Percentiles rank a stretch among this genome's conserved stretches.
phyloP scores from a whole-genome alignment of 2,888 invertebrate species.

The Protodeltote pygarga region DNA sequence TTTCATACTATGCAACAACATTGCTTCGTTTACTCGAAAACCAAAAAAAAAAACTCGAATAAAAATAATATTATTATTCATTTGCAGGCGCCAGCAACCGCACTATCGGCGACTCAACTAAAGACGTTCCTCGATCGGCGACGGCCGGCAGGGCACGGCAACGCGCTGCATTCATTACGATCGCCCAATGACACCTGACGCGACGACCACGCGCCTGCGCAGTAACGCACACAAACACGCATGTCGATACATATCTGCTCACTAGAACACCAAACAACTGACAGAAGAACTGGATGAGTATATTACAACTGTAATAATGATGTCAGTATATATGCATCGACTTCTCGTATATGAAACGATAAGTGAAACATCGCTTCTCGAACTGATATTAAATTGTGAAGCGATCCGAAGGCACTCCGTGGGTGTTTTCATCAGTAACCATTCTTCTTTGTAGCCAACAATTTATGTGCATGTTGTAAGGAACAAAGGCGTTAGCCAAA shows the following conservation, averaged over 20 bases:
- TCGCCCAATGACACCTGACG: slow-evolving; percentile 79
- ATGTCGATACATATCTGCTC: slow-evolving; percentile 30
- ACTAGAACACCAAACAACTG: background rate
- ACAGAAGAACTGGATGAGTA: background rate
- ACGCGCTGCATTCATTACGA: slow-evolving; percentile 70
- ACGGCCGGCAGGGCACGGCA: slow-evolving; percentile 76
- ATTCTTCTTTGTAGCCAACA: slow-evolving; percentile 38
- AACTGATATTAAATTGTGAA: slow-evolving; percentile 38
- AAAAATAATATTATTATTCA: background rate
- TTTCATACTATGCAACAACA: too few relatives aligned
- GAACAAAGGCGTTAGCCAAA: slow-evolving; percentile 52
- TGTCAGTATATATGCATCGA: slow-evolving; percentile 32
- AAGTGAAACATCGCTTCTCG: slow-evolving; percentile 36
- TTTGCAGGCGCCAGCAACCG: slow-evolving; percentile 64
- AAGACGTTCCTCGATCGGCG: slow-evolving; percentile 81
- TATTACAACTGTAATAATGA: slow-evolving; percentile 19
- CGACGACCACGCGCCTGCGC: slow-evolving; percentile 11
- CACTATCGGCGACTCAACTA: slow-evolving; percentile 72
- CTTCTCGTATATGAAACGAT: slow-evolving; percentile 11
- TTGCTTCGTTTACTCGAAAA: too few relatives aligned
- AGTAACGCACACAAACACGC: slow-evolving; percentile 9
- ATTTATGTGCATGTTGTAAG: slow-evolving; percentile 39
- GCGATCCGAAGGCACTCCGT: slow-evolving; percentile 15
- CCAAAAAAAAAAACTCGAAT: too few relatives aligned
- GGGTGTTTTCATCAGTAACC: slow-evolving; percentile 21